Conservation (phyloP, 2,113 vertebrate genomes). For the Aegypius monachus region DNA sequence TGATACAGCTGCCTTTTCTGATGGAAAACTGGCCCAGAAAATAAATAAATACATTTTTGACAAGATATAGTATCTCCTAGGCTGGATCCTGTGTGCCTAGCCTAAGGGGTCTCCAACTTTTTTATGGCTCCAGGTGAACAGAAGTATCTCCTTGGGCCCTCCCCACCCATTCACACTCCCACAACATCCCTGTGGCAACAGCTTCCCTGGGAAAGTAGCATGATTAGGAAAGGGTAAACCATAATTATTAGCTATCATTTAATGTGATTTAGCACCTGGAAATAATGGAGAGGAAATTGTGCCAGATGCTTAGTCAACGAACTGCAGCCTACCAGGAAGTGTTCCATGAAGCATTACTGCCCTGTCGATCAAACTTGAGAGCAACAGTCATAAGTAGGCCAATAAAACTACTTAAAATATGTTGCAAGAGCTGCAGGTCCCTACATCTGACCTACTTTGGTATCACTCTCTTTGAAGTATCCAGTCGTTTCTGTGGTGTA, state of each 20-base stretch:
- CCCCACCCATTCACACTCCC: constrained; percentile 28
- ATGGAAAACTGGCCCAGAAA: not conserved
- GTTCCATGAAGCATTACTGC: not conserved
- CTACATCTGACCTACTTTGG: not conserved
- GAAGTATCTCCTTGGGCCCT: constrained; percentile 10
- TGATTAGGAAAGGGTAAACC: constrained; percentile 28
- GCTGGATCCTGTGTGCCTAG: not conserved
- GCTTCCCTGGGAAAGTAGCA: constrained; percentile 50
- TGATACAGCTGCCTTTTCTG: not conserved
- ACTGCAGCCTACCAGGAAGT: not conserved
- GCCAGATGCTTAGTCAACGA: constrained; percentile 48
- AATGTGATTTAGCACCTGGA: constrained; percentile 52
- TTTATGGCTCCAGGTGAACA: not conserved
- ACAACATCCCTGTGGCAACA: constrained; percentile 59
- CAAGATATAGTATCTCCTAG: not conserved
- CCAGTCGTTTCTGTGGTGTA: not conserved
- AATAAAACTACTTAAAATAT: not conserved
- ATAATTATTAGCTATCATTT: constrained; percentile 56
- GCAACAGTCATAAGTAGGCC: not conserved
- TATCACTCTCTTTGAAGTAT: not conserved
- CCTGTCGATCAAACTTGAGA: not conserved
- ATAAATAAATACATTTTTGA: not conserved
- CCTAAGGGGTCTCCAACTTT: constrained; percentile 42
- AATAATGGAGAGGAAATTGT: not conserved
- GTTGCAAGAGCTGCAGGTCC: not conserved